Evolutionary conservation across 2,797 vertebrate species (phyloP).

Genomic region (Chanos chanos): DNA sequence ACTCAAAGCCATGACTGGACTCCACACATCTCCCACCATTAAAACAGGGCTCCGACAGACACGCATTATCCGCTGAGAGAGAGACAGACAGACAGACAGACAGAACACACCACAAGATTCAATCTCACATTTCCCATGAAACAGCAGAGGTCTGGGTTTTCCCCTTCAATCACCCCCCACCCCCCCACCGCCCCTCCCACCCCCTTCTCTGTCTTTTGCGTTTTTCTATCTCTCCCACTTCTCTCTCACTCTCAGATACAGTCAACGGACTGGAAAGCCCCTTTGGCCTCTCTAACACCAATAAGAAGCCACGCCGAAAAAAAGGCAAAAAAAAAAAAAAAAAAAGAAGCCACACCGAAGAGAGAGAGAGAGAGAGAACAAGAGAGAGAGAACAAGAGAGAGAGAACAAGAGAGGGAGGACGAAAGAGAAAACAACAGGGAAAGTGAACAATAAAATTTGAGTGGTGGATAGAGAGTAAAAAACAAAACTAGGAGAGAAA

Average conservation of each 20-base stretch:
- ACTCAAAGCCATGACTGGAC: constrained; percentile 88
- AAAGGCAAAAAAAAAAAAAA: not conserved
- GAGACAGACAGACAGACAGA: constrained; percentile 11
- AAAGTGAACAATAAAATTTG: not conserved
- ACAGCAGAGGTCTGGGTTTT: constrained; percentile 37
- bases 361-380: too few relatives aligned
- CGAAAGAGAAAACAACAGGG: not conserved
- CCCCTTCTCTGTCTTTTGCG: not conserved
- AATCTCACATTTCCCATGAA: constrained; percentile 5
- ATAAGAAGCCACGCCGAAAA: constrained; percentile 23
- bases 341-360: not conserved
- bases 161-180: constrained; percentile 39
- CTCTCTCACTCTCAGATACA: constrained; percentile 31
- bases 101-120: constrained; percentile 1
- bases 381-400: not conserved
- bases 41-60: constrained; percentile 92
- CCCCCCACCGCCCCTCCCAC: constrained; percentile 13
- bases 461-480: not conserved
- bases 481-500: too few relatives aligned
- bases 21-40: constrained; percentile 90
- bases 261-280: constrained; percentile 47
- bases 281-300: constrained; percentile 45
- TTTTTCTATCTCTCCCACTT: constrained; percentile 11
- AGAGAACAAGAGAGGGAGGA: not conserved
- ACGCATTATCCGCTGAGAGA: constrained; percentile 87